These are phyloP conservation scores for Phataginus tricuspis DNA, from an alignment of 2,797 vertebrate species.

Conservation along the genomic window DNA sequence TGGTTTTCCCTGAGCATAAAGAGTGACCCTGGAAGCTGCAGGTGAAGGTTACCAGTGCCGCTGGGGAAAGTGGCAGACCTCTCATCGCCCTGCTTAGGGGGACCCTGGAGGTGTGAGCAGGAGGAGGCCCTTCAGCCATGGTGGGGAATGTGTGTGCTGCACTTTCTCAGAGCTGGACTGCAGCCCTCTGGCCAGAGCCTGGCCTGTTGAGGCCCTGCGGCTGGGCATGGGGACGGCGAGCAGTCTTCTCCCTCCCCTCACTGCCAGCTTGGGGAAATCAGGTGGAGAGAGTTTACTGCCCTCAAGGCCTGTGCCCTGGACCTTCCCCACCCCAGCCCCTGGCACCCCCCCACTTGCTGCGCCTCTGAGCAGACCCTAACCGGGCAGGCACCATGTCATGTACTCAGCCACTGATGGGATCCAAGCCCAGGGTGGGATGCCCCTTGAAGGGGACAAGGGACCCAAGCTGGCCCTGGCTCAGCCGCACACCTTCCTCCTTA, in stretches of 20 bases:
- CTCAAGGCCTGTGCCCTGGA: background rate
- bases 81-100: background rate
- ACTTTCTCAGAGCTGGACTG: background rate
- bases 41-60: background rate
- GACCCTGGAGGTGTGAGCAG: background rate
- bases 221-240: background rate
- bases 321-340: background rate
- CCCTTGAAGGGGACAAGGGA: background rate
- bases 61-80: background rate
- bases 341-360: background rate
- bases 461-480: background rate
- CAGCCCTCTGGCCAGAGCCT: background rate
- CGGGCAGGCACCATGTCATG: background rate
- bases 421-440: background rate
- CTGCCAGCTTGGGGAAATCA: conserved; percentile 23
- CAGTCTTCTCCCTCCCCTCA: background rate
- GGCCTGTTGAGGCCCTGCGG: background rate
- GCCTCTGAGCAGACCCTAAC: background rate
- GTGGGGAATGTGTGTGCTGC: background rate
- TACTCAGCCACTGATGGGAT: background rate
- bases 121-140: background rate
- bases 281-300: background rate
- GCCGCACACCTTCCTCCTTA: background rate
- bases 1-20: background rate
- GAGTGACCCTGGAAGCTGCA: conserved; percentile 12